Percentiles rank a stretch among this genome's conserved stretches.
phyloP scores from a whole-genome alignment of 53 echinoderm and acorn worm species.

The Hippasteria phrygiana region DNA sequence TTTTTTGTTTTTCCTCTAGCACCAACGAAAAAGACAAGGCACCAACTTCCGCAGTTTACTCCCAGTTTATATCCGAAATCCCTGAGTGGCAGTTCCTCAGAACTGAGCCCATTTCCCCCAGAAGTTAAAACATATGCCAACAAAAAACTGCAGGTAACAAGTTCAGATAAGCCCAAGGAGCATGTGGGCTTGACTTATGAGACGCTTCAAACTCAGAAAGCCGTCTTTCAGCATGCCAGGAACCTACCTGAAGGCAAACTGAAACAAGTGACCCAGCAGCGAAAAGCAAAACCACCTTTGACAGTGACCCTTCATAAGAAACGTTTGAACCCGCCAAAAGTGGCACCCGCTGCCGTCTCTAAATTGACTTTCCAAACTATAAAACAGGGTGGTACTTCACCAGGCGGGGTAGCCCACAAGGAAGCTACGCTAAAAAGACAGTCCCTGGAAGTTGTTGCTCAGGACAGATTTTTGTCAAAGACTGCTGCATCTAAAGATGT shows the following conservation, averaged over 20 bases:
- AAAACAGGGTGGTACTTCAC: neutral
- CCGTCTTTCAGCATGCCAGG: neutral
- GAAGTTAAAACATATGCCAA: constrained; percentile 26
- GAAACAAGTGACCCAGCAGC: neutral
- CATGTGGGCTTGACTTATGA: neutral
- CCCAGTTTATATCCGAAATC: neutral
- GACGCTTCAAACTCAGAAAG: neutral
- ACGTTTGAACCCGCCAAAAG: neutral
- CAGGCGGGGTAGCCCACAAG: no score
- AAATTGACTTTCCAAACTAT: neutral
- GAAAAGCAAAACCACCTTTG: neutral
- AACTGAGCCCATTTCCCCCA: constrained; percentile 7
- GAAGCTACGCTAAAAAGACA: neutral
- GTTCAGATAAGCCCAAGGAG: neutral
- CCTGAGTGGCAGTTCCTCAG: neutral
- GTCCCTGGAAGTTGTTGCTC: neutral
- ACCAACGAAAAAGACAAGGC: constrained; percentile 27
- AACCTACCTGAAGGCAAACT: neutral
- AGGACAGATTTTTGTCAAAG: neutral
- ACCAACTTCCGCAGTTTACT: neutral
- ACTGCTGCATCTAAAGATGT: no score
- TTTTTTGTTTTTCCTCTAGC: constrained; percentile 3
- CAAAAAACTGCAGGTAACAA: constrained; percentile 2
- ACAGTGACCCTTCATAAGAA: neutral
- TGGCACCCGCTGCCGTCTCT: neutral